phyloP scores from a whole-genome alignment of 2,797 vertebrate genomes.

The Myotis planiceps region DNA sequence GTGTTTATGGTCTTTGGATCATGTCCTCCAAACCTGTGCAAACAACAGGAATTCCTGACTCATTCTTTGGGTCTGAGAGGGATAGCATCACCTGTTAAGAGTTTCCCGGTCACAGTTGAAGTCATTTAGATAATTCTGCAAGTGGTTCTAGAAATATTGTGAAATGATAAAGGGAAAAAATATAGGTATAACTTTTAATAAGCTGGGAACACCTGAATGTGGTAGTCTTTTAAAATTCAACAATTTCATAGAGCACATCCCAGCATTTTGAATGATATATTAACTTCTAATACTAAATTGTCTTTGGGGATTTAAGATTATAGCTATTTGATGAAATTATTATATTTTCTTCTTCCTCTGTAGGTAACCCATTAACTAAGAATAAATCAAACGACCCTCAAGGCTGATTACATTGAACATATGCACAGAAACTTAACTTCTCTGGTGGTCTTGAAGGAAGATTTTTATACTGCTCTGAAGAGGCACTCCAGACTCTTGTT shows the following conservation, averaged over 20 bases:
- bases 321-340: constrained; percentile 61
- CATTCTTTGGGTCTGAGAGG: neutral
- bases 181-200: neutral
- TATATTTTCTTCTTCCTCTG: constrained; percentile 81
- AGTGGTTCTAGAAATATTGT: neutral
- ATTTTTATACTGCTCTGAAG: constrained; percentile 80
- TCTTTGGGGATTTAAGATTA: constrained; percentile 30
- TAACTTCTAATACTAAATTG: neutral
- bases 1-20: neutral
- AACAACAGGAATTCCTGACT: neutral
- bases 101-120: neutral
- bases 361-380: constrained; percentile 89
- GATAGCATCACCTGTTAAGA: neutral
- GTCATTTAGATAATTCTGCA: neutral
- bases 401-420: constrained; percentile 76
- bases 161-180: constrained; percentile 23
- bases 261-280: neutral
- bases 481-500: constrained; percentile 76
- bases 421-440: constrained; percentile 74
- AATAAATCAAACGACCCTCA: constrained; percentile 80
- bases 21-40: neutral
- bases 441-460: constrained; percentile 79
- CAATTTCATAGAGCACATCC: neutral
- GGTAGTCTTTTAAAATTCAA: constrained; percentile 18
- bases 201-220: neutral